Evolutionary conservation across 37 sponge, comb jelly and placozoan genomes (phyloP).

Genomic region (Halisarca cf. caerulea): DNA sequence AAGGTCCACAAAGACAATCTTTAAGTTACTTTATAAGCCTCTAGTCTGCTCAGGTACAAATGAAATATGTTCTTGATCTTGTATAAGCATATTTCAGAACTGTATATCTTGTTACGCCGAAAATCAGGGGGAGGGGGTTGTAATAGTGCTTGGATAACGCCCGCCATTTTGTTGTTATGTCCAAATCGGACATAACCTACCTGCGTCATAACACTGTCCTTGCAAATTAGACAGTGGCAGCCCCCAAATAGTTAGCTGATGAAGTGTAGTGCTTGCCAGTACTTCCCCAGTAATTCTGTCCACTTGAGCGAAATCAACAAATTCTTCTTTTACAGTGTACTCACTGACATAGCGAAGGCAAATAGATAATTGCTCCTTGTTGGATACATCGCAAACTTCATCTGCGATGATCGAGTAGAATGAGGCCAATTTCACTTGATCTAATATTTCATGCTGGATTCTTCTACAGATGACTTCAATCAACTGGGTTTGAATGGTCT

Average conservation of each 20-base stretch:
- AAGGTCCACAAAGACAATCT: too few species aligned
- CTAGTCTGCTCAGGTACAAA: too few species aligned
- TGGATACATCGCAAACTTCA: slow-evolving; percentile 54
- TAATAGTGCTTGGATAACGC: too few species aligned
- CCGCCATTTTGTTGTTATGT: too few species aligned
- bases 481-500: slow-evolving; percentile 74
- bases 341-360: too few species aligned
- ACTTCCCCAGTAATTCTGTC: slow-evolving; percentile 52
- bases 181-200: too few species aligned
- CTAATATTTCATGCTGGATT: neutral
- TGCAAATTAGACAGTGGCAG: slow-evolving; percentile 11
- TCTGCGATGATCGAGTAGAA: slow-evolving; percentile 82
- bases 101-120: too few species aligned
- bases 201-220: neutral
- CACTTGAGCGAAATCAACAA: slow-evolving; percentile 61
- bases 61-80: too few species aligned
- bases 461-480: slow-evolving; percentile 27
- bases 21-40: too few species aligned
- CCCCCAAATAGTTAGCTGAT: slow-evolving; percentile 21
- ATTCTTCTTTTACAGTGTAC: slow-evolving; percentile 30
- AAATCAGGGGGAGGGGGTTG: too few species aligned
- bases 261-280: slow-evolving; percentile 35
- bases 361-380: slow-evolving; percentile 57
- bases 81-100: too few species aligned
- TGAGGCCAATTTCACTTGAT: neutral